Evolutionary conservation across 2,797 vertebrate species (phyloP).

Genomic region (Phalloptychus januarius): DNA sequence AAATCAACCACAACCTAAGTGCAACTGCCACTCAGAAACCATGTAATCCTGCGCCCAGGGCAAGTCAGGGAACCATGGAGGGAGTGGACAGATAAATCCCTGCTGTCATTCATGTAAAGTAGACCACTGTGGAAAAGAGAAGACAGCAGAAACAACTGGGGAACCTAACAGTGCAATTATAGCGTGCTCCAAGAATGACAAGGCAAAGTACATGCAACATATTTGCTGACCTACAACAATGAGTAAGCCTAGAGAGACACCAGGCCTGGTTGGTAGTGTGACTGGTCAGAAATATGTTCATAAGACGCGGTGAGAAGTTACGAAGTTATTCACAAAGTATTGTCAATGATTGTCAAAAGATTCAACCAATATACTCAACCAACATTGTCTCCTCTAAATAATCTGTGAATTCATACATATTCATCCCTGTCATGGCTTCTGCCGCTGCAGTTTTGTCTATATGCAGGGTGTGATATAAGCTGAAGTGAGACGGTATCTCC

Average conservation of each 20-base stretch:
- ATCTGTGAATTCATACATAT: too few species aligned
- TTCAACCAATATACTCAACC: too few species aligned
- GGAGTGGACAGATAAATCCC: neutral
- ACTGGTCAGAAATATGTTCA: too few species aligned
- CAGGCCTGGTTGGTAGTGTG: too few species aligned
- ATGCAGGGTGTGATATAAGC: too few species aligned
- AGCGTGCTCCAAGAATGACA: neutral
- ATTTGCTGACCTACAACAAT: neutral
- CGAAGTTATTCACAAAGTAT: too few species aligned
- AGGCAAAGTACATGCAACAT: neutral
- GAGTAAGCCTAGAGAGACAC: neutral
- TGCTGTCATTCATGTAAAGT: neutral
- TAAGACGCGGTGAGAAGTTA: too few species aligned
- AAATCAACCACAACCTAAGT: slow-evolving; percentile 4
- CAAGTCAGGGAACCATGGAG: neutral
- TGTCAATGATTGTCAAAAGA: too few species aligned
- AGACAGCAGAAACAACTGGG: neutral
- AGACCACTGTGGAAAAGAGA: neutral
- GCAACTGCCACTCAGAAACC: slow-evolving; percentile 3
- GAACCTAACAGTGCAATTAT: neutral
- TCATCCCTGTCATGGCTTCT: too few species aligned
- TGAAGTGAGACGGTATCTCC: too few species aligned
- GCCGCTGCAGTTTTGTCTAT: too few species aligned
- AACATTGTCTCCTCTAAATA: too few species aligned
- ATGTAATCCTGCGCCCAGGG: neutral